Evolutionary conservation across 2,797 vertebrate genomes (phyloP).

Genomic region (Pipistrellus kuhlii): DNA sequence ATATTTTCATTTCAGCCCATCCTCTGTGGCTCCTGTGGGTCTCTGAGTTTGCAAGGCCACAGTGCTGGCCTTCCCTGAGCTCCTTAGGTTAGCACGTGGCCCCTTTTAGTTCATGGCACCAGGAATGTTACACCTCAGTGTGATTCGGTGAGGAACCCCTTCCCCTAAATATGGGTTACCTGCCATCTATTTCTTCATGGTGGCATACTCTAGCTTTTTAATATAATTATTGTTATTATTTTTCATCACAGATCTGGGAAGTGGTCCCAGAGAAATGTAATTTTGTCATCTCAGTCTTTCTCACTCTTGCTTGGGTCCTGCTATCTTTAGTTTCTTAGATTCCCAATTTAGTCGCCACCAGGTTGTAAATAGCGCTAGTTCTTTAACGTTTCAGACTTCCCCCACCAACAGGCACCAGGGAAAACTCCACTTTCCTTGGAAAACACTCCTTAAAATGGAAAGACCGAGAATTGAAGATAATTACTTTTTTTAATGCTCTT

Average conservation of each 20-base stretch:
- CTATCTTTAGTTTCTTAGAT: constrained; percentile 72
- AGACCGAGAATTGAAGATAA: constrained; percentile 42
- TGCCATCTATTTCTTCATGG: constrained; percentile 73
- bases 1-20: too few species aligned
- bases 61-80: too few species aligned
- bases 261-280: constrained; percentile 77
- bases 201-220: constrained; percentile 65
- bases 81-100: too few species aligned
- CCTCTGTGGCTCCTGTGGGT: too few species aligned
- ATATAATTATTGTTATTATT: constrained; percentile 10
- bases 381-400: constrained; percentile 39
- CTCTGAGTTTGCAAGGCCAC: too few species aligned
- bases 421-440: constrained; percentile 56
- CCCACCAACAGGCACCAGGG: background rate
- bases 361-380: constrained; percentile 66
- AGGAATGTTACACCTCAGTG: constrained; percentile 43
- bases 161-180: constrained; percentile 66
- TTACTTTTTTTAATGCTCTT: constrained; percentile 15
- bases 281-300: constrained; percentile 67
- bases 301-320: constrained; percentile 55
- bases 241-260: constrained; percentile 66
- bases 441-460: constrained; percentile 50
- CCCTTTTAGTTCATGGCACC: background rate
- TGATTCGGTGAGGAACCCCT: constrained; percentile 29
- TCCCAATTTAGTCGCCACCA: constrained; percentile 63